Percentiles rank a stretch among this genome's conserved stretches.
Evolutionary conservation across 2,113 vertebrate species (phyloP).

Genomic region (Hypanus sabinus): DNA sequence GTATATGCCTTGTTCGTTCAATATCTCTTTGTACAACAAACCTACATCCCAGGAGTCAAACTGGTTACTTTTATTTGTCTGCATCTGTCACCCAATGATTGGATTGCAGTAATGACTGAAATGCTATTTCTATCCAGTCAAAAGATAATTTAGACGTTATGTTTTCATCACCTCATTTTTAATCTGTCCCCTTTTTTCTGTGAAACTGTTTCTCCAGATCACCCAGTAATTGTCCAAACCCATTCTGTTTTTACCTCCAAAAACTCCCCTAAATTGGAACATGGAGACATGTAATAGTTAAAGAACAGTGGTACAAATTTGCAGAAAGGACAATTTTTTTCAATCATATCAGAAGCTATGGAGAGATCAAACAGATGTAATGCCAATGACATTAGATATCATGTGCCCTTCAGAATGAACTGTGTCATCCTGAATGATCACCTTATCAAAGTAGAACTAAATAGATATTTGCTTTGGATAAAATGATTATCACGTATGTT

Average conservation of each 20-base stretch:
- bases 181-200: neutral
- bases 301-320: neutral
- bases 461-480: neutral
- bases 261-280: neutral
- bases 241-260: neutral
- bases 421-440: neutral
- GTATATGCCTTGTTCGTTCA: no score
- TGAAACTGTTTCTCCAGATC: neutral
- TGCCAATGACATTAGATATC: neutral
- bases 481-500: neutral
- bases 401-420: neutral
- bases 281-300: neutral
- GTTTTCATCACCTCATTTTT: neutral
- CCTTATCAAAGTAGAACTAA: neutral
- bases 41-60: no score
- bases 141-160: neutral
- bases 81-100: neutral
- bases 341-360: neutral
- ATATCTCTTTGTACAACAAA: no score
- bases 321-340: neutral
- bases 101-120: neutral
- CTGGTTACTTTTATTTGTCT: neutral
- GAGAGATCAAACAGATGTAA: neutral
- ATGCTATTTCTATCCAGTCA: neutral
- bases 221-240: neutral